phyloP scores from a whole-genome alignment of 1,140 invertebrate species.

The Piezodorus guildinii region DNA sequence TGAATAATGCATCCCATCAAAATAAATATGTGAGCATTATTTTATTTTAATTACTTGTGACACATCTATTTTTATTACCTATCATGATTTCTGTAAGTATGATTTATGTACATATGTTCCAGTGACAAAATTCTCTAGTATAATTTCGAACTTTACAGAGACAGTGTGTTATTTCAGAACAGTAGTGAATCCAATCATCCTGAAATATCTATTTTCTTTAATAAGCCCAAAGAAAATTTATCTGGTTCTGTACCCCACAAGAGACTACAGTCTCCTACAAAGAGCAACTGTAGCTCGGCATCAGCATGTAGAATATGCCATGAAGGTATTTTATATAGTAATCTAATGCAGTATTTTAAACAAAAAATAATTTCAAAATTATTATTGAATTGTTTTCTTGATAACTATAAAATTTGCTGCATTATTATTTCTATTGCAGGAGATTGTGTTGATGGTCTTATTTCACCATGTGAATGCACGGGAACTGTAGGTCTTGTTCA shows the following conservation, averaged over 20 bases:
- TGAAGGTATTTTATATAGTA: constrained; percentile 16
- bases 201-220: background rate
- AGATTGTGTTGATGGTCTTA: constrained; percentile 37
- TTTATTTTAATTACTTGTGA: no score
- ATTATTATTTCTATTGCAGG: constrained; percentile 30
- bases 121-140: no score
- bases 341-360: no score
- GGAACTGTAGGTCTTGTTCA: constrained; percentile 45
- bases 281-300: constrained; percentile 11
- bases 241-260: background rate
- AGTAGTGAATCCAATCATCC: constrained; percentile 9
- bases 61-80: no score
- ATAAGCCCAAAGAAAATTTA: background rate
- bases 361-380: no score
- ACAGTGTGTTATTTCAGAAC: background rate
- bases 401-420: no score
- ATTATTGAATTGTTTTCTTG: no score
- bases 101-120: no score
- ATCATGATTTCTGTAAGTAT: no score
- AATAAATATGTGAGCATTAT: no score
- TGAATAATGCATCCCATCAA: no score
- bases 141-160: no score
- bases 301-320: constrained; percentile 18
- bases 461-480: constrained; percentile 46
- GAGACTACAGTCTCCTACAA: constrained; percentile 9